Evolutionary conservation across 2,888 invertebrate genomes (phyloP).

Genomic region (Netelia inedita): DNA sequence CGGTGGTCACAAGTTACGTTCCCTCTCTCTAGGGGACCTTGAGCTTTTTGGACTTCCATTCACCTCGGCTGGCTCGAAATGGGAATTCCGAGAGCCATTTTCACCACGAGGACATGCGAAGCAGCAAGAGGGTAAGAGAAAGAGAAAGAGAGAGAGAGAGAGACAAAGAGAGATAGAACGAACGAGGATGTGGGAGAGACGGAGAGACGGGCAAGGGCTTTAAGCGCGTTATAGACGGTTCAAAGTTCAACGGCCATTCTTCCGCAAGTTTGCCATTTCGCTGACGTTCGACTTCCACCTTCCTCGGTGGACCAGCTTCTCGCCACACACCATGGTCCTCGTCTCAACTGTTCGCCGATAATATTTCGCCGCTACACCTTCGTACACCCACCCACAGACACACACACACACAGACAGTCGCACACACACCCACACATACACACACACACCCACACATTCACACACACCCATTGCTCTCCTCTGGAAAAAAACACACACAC

Average conservation of each 20-base stretch:
- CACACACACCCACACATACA: neutral
- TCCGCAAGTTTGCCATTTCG: conserved; percentile 72
- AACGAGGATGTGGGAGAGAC: neutral
- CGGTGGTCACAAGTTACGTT: conserved; percentile 21
- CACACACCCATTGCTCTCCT: neutral
- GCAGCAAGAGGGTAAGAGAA: neutral
- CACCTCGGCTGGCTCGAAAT: neutral
- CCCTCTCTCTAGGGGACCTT: too few relatives aligned
- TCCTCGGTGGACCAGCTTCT: conserved; percentile 21
- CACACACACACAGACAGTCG: neutral
- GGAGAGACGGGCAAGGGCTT: conserved; percentile 27
- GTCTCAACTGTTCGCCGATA: conserved; percentile 60
- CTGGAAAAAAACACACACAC: conserved; percentile 6
- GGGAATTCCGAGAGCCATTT: neutral
- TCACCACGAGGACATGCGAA: neutral
- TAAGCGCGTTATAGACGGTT: conserved; percentile 70
- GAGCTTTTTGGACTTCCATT: too few relatives aligned
- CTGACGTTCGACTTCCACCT: conserved; percentile 70
- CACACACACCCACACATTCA: neutral
- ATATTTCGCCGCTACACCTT: conserved; percentile 68
- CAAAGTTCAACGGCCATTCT: conserved; percentile 72
- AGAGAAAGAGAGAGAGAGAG: neutral
- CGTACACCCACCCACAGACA: too few relatives aligned
- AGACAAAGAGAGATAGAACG: neutral
- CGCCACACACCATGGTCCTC: conserved; percentile 14